Evolutionary conservation across 2,797 vertebrate genomes (phyloP).

Genomic region (Clarias fuscus): DNA sequence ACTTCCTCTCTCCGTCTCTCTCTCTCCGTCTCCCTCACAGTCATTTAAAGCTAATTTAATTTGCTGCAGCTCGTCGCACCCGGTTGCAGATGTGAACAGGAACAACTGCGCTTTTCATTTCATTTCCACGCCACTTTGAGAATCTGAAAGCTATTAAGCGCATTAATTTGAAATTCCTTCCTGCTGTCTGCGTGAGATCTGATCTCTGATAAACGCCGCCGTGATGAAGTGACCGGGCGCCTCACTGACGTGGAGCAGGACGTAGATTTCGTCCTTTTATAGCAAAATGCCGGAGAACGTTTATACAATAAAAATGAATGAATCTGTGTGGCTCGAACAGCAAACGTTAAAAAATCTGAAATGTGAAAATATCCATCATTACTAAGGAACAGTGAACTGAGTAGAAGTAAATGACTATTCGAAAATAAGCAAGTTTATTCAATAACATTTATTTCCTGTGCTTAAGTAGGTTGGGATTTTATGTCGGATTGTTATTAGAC

Average conservation of each 20-base stretch:
- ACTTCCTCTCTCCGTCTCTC: conserved; percentile 28
- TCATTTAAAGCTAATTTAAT: conserved; percentile 48
- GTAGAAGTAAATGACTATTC: neutral
- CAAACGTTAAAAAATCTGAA: neutral
- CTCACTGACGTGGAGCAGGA: neutral
- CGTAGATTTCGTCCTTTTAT: neutral
- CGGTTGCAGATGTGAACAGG: conserved; percentile 48
- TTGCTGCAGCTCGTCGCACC: conserved; percentile 40
- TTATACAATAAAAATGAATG: neutral
- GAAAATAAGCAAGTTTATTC: no score
- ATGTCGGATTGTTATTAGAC: no score
- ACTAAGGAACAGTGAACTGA: neutral
- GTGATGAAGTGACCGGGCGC: neutral
- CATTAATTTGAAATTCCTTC: conserved; percentile 35
- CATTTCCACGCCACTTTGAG: conserved; percentile 39
- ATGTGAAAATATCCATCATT: neutral
- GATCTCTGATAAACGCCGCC: conserved; percentile 5
- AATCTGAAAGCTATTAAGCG: conserved; percentile 47
- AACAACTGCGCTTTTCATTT: conserved; percentile 46
- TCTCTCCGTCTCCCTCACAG: neutral
- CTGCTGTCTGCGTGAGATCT: conserved; percentile 21
- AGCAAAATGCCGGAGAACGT: neutral
- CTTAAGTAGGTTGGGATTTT: no score
- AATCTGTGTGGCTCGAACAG: neutral
- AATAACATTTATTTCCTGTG: no score